Base-by-base conservation (phyloP, 2,797 vertebrate genomes). In the Molossus molossus region DNA sequence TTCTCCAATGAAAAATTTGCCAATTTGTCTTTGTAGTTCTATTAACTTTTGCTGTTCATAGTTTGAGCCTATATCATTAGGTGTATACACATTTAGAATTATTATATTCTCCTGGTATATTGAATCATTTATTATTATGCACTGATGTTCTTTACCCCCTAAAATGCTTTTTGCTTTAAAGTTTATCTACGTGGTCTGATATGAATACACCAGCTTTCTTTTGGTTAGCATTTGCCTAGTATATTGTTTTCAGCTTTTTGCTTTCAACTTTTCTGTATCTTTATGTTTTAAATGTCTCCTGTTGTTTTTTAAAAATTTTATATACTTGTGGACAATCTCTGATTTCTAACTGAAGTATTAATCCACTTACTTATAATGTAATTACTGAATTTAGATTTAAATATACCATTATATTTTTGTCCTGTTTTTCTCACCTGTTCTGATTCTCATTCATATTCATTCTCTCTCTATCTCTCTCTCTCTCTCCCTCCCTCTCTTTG, bases 351-450 rank as follows among this genome's bases (percentile, higher is more conserved):
- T 86, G 27, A 58, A 92, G 92, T 18, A 75, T 76, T 81, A 67
- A 55, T 80, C 13, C 25, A 58, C 90, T 87, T 82, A n/a, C 13
- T 76, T 79, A 64, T 92, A 87, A 86, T 90, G 45, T 94, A 64
- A 75, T 64, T 82, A 77, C 37, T 27, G 8, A 80, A 29, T 77
- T 94, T 88, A 67, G 9, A 73, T 92, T 75, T 92, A 53, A 94
- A 62, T 60, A 62, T 21, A 58, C 37, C 55, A 50, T 72, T 91
- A 62, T 64, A 57, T 77, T 76, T 84, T 93, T 88, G 57, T 27
- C 17, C 57, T 58, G 3, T 64, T 88, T 94, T 84, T 48, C 58
- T 29, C 5, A 27, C 25, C 48, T 79, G 0, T 80, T 58, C 12
- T 80, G 23, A 37, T 73, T 87, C 12, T 69, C 33, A 33, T 33